Conservation (phyloP, 2,113 vertebrate genomes). For the Jacana jacana region DNA sequence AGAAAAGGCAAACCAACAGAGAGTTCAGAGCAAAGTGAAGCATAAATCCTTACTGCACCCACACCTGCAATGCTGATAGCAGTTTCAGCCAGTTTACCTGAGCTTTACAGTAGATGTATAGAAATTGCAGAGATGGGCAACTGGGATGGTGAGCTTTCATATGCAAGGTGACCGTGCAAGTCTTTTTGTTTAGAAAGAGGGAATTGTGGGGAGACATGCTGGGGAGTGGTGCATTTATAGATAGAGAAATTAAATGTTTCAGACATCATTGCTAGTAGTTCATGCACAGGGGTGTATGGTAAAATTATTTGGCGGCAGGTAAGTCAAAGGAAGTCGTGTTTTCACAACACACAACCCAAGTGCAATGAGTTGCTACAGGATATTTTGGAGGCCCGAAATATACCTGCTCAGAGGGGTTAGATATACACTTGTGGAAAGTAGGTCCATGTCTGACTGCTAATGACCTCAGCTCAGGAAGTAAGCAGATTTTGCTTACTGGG, state of each 20-base stretch:
- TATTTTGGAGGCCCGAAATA: not conserved
- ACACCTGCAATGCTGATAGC: not conserved
- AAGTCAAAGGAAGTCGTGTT: not conserved
- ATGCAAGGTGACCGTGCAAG: not conserved
- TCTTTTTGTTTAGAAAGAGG: not conserved
- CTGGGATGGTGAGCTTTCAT: not conserved
- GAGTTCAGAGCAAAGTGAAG: not conserved
- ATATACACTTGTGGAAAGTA: not conserved
- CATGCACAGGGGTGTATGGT: fast-evolving
- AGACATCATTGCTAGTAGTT: not conserved
- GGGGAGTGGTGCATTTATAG: not conserved
- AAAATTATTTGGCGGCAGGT: not conserved
- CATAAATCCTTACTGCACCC: not conserved
- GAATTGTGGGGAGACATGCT: not conserved
- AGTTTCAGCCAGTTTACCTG: not conserved
- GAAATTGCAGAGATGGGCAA: not conserved
- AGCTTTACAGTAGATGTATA: not conserved
- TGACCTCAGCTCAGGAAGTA: not conserved
- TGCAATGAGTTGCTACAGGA: not conserved
- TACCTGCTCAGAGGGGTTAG: not conserved
- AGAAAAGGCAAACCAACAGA: not conserved
- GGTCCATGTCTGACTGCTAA: not conserved
- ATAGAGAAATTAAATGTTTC: not conserved
- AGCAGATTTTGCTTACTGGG: not conserved
- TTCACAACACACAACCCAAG: not conserved